Percentiles rank a stretch among this genome's conserved stretches.
Evolutionary conservation across 2,888 invertebrate genomes (phyloP).

Genomic region (Baccha elongata): DNA sequence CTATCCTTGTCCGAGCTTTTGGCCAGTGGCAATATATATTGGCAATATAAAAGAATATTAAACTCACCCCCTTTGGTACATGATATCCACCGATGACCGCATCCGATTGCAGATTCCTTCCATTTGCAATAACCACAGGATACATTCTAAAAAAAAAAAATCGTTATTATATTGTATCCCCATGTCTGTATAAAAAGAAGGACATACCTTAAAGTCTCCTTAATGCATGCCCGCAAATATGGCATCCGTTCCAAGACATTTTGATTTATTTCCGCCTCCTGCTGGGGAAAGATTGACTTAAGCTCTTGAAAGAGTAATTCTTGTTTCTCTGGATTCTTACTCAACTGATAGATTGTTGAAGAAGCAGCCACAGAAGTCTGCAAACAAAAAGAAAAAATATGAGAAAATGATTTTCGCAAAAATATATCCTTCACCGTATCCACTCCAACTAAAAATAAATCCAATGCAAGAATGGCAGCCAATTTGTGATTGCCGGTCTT

Average conservation of each 20-base stretch:
- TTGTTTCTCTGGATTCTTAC: conserved; percentile 88
- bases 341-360: conserved; percentile 89
- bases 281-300: conserved; percentile 83
- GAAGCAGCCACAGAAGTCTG: conserved; percentile 89
- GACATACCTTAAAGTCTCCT: conserved; percentile 88
- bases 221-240: conserved; percentile 89
- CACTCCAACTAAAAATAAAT: conserved; percentile 90
- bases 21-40: neutral
- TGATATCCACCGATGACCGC: conserved; percentile 89
- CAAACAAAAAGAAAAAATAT: neutral
- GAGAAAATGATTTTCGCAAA: neutral
- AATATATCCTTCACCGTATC: conserved; percentile 86
- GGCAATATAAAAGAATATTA: neutral
- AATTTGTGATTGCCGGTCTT: conserved; percentile 85
- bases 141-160: conserved; percentile 85
- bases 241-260: conserved; percentile 86
- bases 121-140: conserved; percentile 92
- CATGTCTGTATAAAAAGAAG: no score
- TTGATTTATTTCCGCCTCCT: conserved; percentile 84
- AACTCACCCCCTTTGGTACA: conserved; percentile 91
- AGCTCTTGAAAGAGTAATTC: conserved; percentile 86
- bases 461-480: conserved; percentile 89
- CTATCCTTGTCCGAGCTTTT: conserved; percentile 13
- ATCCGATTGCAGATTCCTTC: conserved; percentile 89
- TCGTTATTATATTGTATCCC: conserved; percentile 2